phyloP scores from a whole-genome alignment of 2,888 invertebrate genomes.

The Drosophila affinis region DNA sequence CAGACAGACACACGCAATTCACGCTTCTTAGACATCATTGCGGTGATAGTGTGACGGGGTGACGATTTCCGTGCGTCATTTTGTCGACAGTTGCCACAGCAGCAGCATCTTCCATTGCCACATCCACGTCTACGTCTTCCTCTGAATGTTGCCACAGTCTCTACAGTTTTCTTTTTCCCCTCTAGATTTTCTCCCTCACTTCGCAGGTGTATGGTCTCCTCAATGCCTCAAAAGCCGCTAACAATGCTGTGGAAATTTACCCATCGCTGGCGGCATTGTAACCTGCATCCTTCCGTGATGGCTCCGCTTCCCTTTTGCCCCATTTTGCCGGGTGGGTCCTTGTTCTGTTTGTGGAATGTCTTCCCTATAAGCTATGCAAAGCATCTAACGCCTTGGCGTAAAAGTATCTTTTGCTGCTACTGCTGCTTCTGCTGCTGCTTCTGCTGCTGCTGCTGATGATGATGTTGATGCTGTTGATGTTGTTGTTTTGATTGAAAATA shows the following conservation, averaged over 20 bases:
- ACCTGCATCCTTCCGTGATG: constrained; percentile 41
- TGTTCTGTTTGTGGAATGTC: constrained; percentile 68
- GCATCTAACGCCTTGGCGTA: constrained; percentile 51
- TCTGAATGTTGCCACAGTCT: neutral
- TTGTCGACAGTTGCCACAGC: constrained; percentile 17
- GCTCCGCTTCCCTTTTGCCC: constrained; percentile 13
- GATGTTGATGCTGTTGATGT: constrained; percentile 15
- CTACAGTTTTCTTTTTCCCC: no score
- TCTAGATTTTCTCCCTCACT: neutral
- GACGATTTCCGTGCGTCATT: constrained; percentile 64
- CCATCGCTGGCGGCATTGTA: constrained; percentile 42
- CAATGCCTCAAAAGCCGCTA: constrained; percentile 70
- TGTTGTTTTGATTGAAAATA: constrained; percentile 47
- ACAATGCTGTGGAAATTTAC: constrained; percentile 63
- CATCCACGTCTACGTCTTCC: neutral
- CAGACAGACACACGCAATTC: constrained; percentile 56
- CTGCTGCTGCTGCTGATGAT: neutral
- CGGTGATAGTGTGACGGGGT: constrained; percentile 4
- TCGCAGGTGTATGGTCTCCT: constrained; percentile 4
- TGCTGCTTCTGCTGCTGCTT: constrained; percentile 10
- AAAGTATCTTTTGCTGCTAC: constrained; percentile 15
- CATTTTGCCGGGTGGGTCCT: constrained; percentile 27
- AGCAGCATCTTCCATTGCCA: neutral
- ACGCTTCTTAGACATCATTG: constrained; percentile 67
- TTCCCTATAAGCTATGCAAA: constrained; percentile 45